Base-by-base conservation (phyloP, 1,140 invertebrate species). In the Anoplophora glabripennis region DNA sequence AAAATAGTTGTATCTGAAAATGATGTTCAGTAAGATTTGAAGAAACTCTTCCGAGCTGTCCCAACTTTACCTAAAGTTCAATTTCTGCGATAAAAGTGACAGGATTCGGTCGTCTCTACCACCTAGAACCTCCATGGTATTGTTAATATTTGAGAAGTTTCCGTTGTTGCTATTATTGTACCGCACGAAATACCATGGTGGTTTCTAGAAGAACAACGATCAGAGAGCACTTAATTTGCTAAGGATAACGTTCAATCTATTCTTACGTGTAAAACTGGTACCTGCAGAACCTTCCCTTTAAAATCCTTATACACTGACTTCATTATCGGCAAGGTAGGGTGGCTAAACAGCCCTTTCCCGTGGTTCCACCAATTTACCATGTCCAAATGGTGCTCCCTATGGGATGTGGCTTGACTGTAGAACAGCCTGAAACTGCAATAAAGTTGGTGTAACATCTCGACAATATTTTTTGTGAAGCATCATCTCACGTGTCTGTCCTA, bases 121-220 rank as follows among this genome's bases (percentile, higher is more conserved):
- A 5, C 85, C 85, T 1, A 81, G 80, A 2, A 87, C 84, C 63
- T 80, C 76, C n/a, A 86, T 77, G 1, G 75, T 79, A 51, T 82
- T 79, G 58, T 57, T 56, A 11, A n/a, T 8, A 40, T 8, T 12
- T 11, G 11, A 21, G 9, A 33, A 12, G 33, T 47, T 56, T 1
- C 0, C 11, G 4, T 46, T 17, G 15, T 34, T 55, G 10, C n/a
- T 56, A 12, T 84, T 84, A 15, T 76, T 75, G 67, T 85, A 84
- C 34, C 72, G 78, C 0, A 88, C 85, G 70, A 87, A 88, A 71
- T 86, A 81, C 86, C 86, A 88, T 2, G 86, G 86, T 0, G 86
- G 86, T 49, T 85, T 86, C 86, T 88, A 68, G 4, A 72, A 33
- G 18, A 46, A 46, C 12, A 14, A 4, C 1, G 3, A 46, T 3